Percentiles rank a stretch among this genome's conserved stretches.
Evolutionary conservation across 2,888 invertebrate species (phyloP).

Genomic region (Plusia festucae): DNA sequence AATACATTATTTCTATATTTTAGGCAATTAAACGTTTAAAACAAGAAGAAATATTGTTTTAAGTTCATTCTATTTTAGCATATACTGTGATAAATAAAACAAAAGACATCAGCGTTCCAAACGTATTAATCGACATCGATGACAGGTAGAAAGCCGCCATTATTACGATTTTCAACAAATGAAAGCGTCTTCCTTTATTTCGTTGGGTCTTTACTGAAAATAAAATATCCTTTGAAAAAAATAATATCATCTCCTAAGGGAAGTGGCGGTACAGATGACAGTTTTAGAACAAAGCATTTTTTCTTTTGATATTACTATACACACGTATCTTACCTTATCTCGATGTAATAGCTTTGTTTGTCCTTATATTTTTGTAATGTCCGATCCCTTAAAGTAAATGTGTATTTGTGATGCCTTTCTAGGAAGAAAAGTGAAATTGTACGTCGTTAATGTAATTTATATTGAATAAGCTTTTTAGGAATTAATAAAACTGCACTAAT

Average conservation of each 20-base stretch:
- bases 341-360: background rate
- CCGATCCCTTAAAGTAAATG: background rate
- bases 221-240: slow-evolving; percentile 71
- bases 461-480: no score
- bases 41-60: background rate
- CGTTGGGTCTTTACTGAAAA: slow-evolving; percentile 58
- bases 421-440: background rate
- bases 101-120: slow-evolving; percentile 61
- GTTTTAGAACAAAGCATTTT: slow-evolving; percentile 68
- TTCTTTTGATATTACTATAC: slow-evolving; percentile 20
- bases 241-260: slow-evolving; percentile 64
- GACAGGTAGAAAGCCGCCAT: slow-evolving; percentile 77
- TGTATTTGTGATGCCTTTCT: background rate
- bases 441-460: no score
- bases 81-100: slow-evolving; percentile 19
- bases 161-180: slow-evolving; percentile 72
- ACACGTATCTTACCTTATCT: slow-evolving; percentile 20
- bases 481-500: no score
- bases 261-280: slow-evolving; percentile 67
- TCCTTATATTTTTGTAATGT: background rate
- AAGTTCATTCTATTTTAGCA: background rate
- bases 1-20: no score
- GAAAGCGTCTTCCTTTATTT: slow-evolving; percentile 69
- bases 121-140: slow-evolving; percentile 62
- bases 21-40: background rate